Conservation (phyloP, 2,797 vertebrate species). For the Epinephelus malabaricus region DNA sequence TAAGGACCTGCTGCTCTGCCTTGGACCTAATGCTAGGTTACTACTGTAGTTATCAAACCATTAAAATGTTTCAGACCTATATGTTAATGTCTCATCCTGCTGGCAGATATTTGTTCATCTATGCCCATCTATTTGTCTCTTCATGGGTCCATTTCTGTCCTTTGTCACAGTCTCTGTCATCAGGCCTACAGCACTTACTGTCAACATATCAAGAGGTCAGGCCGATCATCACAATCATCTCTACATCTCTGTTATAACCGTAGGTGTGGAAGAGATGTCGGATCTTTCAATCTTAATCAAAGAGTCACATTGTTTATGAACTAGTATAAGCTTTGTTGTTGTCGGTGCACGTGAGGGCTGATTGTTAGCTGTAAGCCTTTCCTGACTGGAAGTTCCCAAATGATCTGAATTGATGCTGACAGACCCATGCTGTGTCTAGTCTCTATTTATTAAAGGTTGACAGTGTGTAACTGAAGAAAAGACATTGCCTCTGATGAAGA, state of each 20-base stretch:
- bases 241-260: neutral
- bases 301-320: slow-evolving; percentile 27
- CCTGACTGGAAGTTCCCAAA: slow-evolving; percentile 51
- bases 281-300: slow-evolving; percentile 36
- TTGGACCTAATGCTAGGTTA: too few species aligned
- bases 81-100: neutral
- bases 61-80: too few species aligned
- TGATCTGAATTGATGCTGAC: slow-evolving; percentile 67
- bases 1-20: too few species aligned
- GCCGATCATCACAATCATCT: slow-evolving; percentile 19
- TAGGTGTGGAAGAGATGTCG: slow-evolving; percentile 11
- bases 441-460: slow-evolving; percentile 76
- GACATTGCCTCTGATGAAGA: slow-evolving; percentile 68
- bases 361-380: slow-evolving; percentile 33
- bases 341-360: neutral
- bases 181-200: neutral
- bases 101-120: neutral
- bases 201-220: slow-evolving; percentile 20
- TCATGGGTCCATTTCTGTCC: neutral
- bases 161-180: neutral
- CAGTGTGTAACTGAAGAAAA: slow-evolving; percentile 69
- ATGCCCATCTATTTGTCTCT: neutral
- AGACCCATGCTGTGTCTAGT: slow-evolving; percentile 66
- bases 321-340: slow-evolving; percentile 9
- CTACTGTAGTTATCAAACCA: too few species aligned